Base-by-base conservation (phyloP, 2,797 vertebrate genomes). In the Malacoctenus gilli region DNA sequence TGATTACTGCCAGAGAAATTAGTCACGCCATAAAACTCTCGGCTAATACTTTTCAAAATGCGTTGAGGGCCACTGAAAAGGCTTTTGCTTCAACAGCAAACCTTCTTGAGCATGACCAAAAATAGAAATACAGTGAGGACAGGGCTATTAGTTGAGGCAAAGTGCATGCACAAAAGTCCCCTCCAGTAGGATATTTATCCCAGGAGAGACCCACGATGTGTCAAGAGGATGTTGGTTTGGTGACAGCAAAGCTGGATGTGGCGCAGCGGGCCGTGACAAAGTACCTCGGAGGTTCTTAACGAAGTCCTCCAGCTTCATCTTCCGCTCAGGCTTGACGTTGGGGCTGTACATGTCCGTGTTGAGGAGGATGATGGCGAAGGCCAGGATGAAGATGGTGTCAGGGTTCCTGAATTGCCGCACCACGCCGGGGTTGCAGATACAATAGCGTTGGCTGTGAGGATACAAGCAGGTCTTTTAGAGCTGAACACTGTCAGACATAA, bases 261-360 rank as follows among this genome's bases (percentile, higher is more conserved):
- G 20, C 12, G 51, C 60, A 48, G 37, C 12, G 41, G 44, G 10
- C 14, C 15, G 40, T 51, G 38, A 55, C 9, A 50, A 43, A 64
- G 57, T 79, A 99, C 96, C 96, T 89, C 96, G 89, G 16, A 99
- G 92, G 81, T 99, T 98, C 88, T 97, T 98, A 51, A 98, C 91
- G 73, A 99, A 99, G 86, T 99, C 97, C 76, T 99, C 96, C 16
- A 98, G 90, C 82, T 97, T 98, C 97, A 99, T 99, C 85, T 99
- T 99, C 57, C 96, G 92, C 84, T 99, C 97, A 0, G 95, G 95
- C 79, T 98, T 99, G 65, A 99, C 96, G 0, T 95, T 98, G 68
- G 96, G 96, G 81, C 96, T 98, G 90, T 99, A 99, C 96, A 99
- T 99, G 87, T 99, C 96, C 0, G 96, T 98, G 89, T 97, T 98